Base-by-base conservation (phyloP, 64 coral and sea anemone species). In the Pocillopora damicornis region DNA sequence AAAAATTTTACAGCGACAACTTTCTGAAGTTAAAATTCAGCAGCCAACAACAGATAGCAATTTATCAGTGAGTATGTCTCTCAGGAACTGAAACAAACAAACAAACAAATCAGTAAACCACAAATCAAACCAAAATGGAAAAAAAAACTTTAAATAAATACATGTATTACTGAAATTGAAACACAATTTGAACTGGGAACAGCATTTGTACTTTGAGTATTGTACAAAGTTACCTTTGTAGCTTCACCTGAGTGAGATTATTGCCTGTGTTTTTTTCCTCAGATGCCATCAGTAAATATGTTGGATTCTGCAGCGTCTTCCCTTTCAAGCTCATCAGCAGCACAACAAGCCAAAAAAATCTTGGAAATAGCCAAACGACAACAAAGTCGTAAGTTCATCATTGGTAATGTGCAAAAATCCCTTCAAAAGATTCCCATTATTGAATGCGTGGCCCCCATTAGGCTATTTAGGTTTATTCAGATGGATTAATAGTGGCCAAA, bases 261-360 rank as follows among this genome's bases (percentile, higher is more conserved):
- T 30, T 30, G 30, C 30, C 30, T 30, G 30, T 30, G 30, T 30
- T 71, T n/a, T 71, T 11, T 23, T 13, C 25, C 22, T 71, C 25
- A 71, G 67, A 9, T 71, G 18, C 18, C 66, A 69, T 10, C 66
- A 69, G 4, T 22, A 0, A 69, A 22, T 69, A 69, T 67, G 65
- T 22, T 68, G 65, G 65, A 22, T 22, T 22, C n/a, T 11, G 1
- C n/a, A 71, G 8, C 81, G 23, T 14, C 37, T 58, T 8, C 10
- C 30, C 16, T 18, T 42, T 9, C 30, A 63, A 83, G 68, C 51
- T 45, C 68, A 56, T 4, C 18, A 57, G 81, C 81, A 15, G 81
- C 81, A n/a, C 37, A 85, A 42, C 65, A 59, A 71, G 81, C 81
- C 72, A 65, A 73, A 38, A 8, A 73, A 59, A 85, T 85, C 11